A percentile compares a stretch with the other conserved stretches of the same genome.
phyloP scores from a whole-genome alignment of 2,797 vertebrate genomes.

The Galago senegalensis region DNA sequence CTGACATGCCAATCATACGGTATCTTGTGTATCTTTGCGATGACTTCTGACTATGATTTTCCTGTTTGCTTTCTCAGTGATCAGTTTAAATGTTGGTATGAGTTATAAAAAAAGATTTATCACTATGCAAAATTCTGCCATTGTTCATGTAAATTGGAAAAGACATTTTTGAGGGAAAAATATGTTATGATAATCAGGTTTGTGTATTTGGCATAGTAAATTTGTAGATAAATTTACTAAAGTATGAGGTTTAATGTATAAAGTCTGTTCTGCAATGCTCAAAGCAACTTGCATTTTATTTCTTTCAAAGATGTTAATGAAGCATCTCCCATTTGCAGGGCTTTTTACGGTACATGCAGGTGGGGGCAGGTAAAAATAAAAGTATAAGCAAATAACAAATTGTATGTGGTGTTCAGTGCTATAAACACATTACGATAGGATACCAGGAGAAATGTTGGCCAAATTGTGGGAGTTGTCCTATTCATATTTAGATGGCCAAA shows the following conservation, averaged over 20 bases:
- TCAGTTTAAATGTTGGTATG: neutral
- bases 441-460: neutral
- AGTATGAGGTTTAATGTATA: neutral
- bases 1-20: neutral
- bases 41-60: neutral
- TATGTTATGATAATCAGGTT: neutral
- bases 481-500: neutral
- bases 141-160: neutral
- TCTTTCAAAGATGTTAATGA: constrained; percentile 54
- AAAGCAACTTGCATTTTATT: constrained; percentile 50
- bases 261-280: neutral
- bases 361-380: neutral
- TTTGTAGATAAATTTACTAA: constrained; percentile 23
- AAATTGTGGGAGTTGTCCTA: neutral
- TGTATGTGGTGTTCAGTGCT: neutral
- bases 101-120: neutral
- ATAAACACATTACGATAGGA: neutral
- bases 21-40: neutral
- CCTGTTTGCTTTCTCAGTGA: neutral
- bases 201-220: neutral
- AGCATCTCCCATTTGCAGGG: neutral
- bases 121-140: neutral
- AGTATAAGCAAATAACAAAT: neutral
- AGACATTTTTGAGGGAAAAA: neutral
- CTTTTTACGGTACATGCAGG: neutral